Base-by-base conservation (phyloP, 2,113 vertebrate species). In the Phylloscopus trochiloides region DNA sequence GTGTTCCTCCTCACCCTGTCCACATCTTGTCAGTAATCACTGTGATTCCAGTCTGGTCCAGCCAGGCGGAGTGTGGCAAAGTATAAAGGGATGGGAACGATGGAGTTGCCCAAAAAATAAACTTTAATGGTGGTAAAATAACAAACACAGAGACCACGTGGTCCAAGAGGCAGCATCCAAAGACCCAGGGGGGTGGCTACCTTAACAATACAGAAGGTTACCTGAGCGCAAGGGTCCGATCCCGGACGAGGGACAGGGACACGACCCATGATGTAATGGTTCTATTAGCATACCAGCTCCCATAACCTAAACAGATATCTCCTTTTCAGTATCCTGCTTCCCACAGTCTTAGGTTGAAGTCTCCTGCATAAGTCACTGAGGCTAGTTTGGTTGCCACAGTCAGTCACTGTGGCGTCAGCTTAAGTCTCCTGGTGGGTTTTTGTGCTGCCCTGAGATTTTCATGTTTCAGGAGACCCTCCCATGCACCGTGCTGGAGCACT, bases 401-500 rank as follows among this genome's bases (percentile, higher is more conserved):
- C 22, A 11, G 29, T n/a, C 58, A 19, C 68, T 22, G 12, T 38
- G 48, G 18, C 0, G 0, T 32, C 40, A 38, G 22, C 9, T 18
- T 28, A 18, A 14, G n/a, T 32, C 48, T 63, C 21, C 22, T 40
- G 58, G 22, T 47, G 28, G 3, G 14, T 55, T 12, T 47, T 47
- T 47, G 18, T 18, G 28, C 58, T 63, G 48, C n/a, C 14, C n/a
- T 47, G 81, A 38, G n/a, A 20, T 18, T 22, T 38, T 18, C 15
- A n/a, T 18, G 18, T n/a, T 55, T 29, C 12, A 16, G 81, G 58
- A 55, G 55, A 65, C 42, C 6, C 22, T n/a, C n/a, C 14, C 0
- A 3, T n/a, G 50, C 29, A 2, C 5, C 4, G n/a, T 29, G n/a
- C 42, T 29, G 34, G 22, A n/a, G n/a, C n/a, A 4, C 2, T n/a